These are phyloP conservation scores for Dolomedes plantarius DNA, from an alignment of 2,888 invertebrate genomes.

Conservation along the genomic window DNA sequence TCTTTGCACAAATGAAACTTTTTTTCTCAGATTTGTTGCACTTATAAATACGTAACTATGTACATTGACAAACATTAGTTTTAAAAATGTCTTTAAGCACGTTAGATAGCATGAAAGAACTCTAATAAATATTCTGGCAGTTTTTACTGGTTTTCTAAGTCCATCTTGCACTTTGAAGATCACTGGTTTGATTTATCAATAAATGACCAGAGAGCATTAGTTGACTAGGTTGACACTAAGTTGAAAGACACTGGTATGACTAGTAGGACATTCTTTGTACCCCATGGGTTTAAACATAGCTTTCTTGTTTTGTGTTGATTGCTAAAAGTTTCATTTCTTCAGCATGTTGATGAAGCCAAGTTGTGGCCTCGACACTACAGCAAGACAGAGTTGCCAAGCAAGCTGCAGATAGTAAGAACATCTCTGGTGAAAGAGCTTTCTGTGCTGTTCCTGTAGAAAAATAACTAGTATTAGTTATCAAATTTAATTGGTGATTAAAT, in stretches of 20 bases:
- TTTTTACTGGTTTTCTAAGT: background rate
- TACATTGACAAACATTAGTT: no score
- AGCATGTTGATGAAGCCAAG: conserved; percentile 50
- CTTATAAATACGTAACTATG: no score
- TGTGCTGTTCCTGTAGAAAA: conserved; percentile 49
- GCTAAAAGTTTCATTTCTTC: conserved; percentile 58
- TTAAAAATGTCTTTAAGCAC: no score
- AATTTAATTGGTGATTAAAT: no score
- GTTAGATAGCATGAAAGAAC: no score
- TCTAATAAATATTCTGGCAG: background rate
- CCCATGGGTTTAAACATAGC: conserved; percentile 40
- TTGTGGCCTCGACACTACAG: conserved; percentile 34
- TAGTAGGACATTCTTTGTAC: background rate
- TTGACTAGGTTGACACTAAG: background rate
- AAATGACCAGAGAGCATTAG: background rate
- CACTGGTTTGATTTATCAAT: no score
- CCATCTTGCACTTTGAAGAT: no score
- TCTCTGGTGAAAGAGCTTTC: conserved; percentile 58
- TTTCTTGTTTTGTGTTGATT: conserved; percentile 48
- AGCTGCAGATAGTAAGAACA: conserved; percentile 57
- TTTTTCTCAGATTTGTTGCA: no score
- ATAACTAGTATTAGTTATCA: no score
- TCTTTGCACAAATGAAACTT: no score
- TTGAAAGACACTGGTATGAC: conserved; percentile 50
- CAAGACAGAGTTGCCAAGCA: conserved; percentile 55